A percentile compares a stretch with the other conserved stretches of the same genome.
Evolutionary conservation across 2,888 invertebrate genomes (phyloP).

Genomic region (Eutolmus rufibarbis): DNA sequence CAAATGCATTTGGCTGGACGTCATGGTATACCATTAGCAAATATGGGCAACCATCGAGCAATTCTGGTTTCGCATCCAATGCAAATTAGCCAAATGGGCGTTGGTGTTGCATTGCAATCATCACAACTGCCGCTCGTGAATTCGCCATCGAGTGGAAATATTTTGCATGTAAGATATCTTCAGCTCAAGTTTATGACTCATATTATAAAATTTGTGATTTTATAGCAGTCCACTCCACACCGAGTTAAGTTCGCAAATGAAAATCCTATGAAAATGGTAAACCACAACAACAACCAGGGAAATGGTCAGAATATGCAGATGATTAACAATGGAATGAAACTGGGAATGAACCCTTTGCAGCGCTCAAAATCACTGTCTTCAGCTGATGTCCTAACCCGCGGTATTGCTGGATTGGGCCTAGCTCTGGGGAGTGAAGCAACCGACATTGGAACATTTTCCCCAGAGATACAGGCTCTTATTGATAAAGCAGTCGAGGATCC

Average conservation of each 20-base stretch:
- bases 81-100: slow-evolving; percentile 55
- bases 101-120: slow-evolving; percentile 53
- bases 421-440: slow-evolving; percentile 74
- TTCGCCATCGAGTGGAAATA: slow-evolving; percentile 76
- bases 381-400: slow-evolving; percentile 74
- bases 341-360: slow-evolving; percentile 65
- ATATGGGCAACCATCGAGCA: slow-evolving; percentile 55
- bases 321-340: slow-evolving; percentile 47
- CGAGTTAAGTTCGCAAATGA: slow-evolving; percentile 63
- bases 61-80: slow-evolving; percentile 61
- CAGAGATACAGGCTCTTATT: slow-evolving; percentile 76
- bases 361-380: slow-evolving; percentile 84
- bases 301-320: slow-evolving; percentile 49
- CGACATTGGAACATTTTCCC: slow-evolving; percentile 77
- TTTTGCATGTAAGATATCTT: slow-evolving; percentile 66
- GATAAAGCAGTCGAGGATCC: slow-evolving; percentile 84
- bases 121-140: slow-evolving; percentile 61
- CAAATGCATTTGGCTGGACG: slow-evolving; percentile 59
- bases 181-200: background rate
- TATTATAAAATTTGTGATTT: background rate
- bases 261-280: slow-evolving; percentile 56
- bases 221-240: slow-evolving; percentile 52
- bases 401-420: slow-evolving; percentile 71
- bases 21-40: slow-evolving; percentile 44
- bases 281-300: slow-evolving; percentile 32